Conservation (phyloP, 1,140 invertebrate species). For the Bradysia coprophila region DNA sequence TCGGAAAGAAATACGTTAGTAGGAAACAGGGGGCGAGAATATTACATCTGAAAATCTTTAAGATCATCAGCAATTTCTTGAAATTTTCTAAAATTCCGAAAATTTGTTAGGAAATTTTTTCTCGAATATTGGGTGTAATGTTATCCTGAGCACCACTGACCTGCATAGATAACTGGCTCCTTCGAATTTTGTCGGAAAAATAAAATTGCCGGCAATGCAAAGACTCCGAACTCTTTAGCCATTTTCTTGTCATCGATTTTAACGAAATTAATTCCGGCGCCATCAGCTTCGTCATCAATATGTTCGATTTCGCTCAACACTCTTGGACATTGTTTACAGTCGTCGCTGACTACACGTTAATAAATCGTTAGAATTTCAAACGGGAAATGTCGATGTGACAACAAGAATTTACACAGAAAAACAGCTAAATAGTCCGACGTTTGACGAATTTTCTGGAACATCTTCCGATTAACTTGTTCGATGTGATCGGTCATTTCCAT, state of each 20-base stretch:
- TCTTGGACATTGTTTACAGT: constrained; percentile 82
- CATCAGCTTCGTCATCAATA: constrained; percentile 83
- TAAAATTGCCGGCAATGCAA: constrained; percentile 71
- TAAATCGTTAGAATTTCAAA: constrained; percentile 1
- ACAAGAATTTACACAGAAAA: constrained; percentile 73
- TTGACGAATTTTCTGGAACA: constrained; percentile 83
- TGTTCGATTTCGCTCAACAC: constrained; percentile 79
- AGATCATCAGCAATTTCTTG: too few species aligned
- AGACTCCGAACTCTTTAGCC: constrained; percentile 73
- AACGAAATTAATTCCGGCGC: constrained; percentile 84
- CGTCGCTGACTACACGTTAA: constrained; percentile 59
- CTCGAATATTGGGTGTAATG: too few species aligned
- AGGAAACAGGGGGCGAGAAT: too few species aligned
- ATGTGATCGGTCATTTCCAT: constrained; percentile 90
- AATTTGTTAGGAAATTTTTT: too few species aligned
- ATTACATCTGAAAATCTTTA: too few species aligned
- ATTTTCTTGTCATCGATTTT: constrained; percentile 77
- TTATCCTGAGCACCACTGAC: constrained; percentile 30
- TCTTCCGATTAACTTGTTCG: constrained; percentile 80
- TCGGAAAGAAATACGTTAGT: too few species aligned
- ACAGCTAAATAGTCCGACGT: constrained; percentile 84
- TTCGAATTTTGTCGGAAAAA: constrained; percentile 78
- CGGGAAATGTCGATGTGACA: constrained; percentile 1
- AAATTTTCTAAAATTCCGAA: too few species aligned
- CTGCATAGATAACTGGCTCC: constrained; percentile 85